phyloP scores from a whole-genome alignment of 2,797 vertebrate species.

The Sylvilagus floridanus region DNA sequence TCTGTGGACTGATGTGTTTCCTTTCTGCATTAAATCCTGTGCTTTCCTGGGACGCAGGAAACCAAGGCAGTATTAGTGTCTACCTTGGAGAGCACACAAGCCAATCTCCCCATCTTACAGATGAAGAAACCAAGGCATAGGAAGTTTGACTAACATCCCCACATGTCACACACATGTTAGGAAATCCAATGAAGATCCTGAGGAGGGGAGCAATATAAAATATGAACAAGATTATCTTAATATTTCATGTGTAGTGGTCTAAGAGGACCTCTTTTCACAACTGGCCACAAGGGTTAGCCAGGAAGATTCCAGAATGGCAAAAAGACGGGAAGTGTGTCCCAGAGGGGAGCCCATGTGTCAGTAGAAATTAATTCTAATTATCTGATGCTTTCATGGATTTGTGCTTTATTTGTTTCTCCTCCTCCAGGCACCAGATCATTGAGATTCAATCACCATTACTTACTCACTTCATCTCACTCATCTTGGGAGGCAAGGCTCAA shows the following conservation, averaged over 20 bases:
- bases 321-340: neutral
- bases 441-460: neutral
- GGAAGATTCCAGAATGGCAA: neutral
- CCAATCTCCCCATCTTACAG: conserved; percentile 17
- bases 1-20: conserved; percentile 65
- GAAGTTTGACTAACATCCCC: neutral
- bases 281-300: neutral
- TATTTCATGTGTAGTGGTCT: neutral
- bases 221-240: neutral
- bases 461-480: neutral
- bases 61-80: neutral
- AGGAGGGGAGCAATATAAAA: neutral
- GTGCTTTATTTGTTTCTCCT: neutral
- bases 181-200: neutral
- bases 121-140: neutral
- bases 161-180: neutral
- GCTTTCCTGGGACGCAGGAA: neutral
- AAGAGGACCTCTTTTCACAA: neutral
- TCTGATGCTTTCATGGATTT: neutral
- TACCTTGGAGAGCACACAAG: neutral
- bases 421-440: neutral
- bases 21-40: conserved; percentile 38
- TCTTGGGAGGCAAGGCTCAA: neutral
- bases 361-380: neutral
- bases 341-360: rapidly evolving